These are phyloP conservation scores for Caenorhabditis brenneri DNA, from an alignment of 1,140 invertebrate species.

Conservation along the genomic window DNA sequence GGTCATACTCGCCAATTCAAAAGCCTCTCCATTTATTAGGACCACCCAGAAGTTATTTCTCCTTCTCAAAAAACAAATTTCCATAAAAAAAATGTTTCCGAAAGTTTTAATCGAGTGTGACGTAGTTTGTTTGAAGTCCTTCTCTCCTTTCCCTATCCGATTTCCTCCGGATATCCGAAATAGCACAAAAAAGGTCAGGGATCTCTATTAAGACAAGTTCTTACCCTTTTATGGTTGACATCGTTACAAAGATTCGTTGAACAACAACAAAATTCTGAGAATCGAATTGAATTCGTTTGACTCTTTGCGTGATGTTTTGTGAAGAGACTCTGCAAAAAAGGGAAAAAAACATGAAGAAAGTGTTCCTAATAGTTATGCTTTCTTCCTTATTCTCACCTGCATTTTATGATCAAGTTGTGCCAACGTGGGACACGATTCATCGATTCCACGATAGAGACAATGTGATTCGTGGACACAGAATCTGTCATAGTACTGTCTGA, in stretches of 20 bases:
- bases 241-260: constrained; percentile 38
- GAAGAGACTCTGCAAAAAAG: constrained; percentile 26
- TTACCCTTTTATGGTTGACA: constrained; percentile 29
- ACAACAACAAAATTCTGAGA: constrained; percentile 32
- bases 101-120: neutral
- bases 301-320: constrained; percentile 30
- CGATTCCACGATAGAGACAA: constrained; percentile 49
- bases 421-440: constrained; percentile 46
- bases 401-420: constrained; percentile 46
- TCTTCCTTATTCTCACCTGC: constrained; percentile 36
- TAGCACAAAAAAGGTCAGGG: neutral
- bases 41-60: too few species aligned
- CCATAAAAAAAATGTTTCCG: neutral
- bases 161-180: constrained; percentile 19
- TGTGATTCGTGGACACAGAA: constrained; percentile 55
- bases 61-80: neutral
- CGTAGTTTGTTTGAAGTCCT: neutral
- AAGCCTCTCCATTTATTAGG: too few species aligned
- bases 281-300: constrained; percentile 20
- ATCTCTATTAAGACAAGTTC: neutral
- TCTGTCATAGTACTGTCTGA: constrained; percentile 52
- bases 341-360: neutral
- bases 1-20: too few species aligned
- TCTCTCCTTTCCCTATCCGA: neutral
- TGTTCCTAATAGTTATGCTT: neutral